These are phyloP conservation scores for Calcarius ornatus DNA, from an alignment of 2,113 vertebrate genomes.

Conservation along the genomic window DNA sequence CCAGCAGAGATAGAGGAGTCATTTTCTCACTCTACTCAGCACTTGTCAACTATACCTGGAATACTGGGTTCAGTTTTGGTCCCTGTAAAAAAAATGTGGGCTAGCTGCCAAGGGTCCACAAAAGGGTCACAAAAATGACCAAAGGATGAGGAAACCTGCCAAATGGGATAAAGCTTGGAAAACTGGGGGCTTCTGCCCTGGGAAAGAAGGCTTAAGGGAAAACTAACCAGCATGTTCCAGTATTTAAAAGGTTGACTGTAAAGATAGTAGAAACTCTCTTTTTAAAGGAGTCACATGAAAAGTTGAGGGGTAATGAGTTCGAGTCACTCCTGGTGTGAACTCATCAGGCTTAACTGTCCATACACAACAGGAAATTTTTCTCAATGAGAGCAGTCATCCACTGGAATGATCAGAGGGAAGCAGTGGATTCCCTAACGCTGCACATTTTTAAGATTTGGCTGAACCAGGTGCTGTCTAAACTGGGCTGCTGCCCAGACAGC, in stretches of 20 bases:
- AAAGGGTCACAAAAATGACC: not conserved
- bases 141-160: not conserved
- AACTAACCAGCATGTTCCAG: accelerated
- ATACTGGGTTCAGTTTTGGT: not conserved
- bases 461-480: not conserved
- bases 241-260: not conserved
- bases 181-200: not conserved
- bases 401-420: not conserved
- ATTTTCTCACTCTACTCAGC: not conserved
- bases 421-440: not conserved
- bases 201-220: not conserved
- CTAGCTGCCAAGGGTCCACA: accelerated
- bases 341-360: too few relatives aligned
- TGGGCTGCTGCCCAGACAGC: too few relatives aligned
- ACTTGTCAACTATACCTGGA: not conserved
- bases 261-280: accelerated
- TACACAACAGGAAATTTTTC: not conserved
- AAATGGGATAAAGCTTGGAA: not conserved
- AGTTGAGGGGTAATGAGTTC: not conserved
- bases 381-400: not conserved
- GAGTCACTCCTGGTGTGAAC: not conserved
- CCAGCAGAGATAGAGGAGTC: not conserved
- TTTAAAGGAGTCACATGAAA: not conserved
- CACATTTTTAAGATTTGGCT: not conserved
- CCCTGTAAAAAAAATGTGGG: not conserved